Conservation (phyloP, 2,797 vertebrate genomes). For the Ara ararauna region DNA sequence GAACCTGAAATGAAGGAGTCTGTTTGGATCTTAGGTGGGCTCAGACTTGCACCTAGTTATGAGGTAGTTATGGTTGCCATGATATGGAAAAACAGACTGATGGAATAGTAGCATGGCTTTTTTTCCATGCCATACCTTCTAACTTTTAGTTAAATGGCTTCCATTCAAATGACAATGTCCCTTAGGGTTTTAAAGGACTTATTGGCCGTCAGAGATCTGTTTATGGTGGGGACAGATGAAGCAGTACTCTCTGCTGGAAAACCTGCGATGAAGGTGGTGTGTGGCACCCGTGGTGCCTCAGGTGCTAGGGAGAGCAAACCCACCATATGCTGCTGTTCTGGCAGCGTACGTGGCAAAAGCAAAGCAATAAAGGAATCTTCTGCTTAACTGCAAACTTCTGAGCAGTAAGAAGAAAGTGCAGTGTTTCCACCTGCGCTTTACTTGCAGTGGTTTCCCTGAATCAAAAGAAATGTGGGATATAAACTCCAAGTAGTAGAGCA, state of each 20-base stretch:
- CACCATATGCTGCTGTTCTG: fast-evolving
- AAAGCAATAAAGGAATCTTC: not conserved
- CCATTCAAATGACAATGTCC: not conserved
- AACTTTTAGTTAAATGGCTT: not conserved
- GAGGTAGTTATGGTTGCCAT: not conserved
- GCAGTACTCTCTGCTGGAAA: not conserved
- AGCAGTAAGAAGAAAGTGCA: not conserved
- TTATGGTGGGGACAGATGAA: not conserved
- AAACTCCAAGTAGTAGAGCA: not conserved
- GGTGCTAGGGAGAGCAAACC: not conserved
- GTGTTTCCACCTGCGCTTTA: not conserved
- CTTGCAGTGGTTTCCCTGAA: not conserved
- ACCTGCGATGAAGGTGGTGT: fast-evolving
- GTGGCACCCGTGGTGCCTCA: not conserved
- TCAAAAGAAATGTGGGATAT: not conserved
- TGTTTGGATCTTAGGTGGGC: not conserved
- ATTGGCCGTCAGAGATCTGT: not conserved
- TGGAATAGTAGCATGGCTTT: too few relatives aligned
- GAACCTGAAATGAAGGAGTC: not conserved
- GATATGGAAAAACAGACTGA: not conserved
- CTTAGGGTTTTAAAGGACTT: not conserved
- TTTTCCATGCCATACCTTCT: not conserved
- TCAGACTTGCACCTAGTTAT: not conserved
- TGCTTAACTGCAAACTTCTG: not conserved
- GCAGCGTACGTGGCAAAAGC: fast-evolving